Conservation (phyloP, 1,140 invertebrate genomes). For the Cyclargus thomasi region DNA sequence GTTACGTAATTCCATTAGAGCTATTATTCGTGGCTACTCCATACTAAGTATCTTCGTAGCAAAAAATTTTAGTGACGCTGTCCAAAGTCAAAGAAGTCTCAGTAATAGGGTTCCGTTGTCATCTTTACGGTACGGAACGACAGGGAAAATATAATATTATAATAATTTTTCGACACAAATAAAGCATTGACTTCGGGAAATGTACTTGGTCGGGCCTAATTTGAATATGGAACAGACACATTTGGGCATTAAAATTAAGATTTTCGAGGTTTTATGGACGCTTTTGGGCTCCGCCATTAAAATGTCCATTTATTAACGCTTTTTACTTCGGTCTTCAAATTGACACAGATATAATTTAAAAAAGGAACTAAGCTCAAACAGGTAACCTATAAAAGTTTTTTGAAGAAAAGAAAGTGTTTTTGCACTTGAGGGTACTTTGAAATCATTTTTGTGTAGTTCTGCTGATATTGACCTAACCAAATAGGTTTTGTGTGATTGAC, state of each 20-base stretch:
- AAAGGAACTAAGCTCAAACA: too few relatives aligned
- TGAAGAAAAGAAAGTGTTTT: too few relatives aligned
- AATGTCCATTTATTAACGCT: conserved; percentile 18
- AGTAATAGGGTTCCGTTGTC: neutral
- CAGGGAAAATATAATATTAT: neutral
- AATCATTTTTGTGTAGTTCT: too few relatives aligned
- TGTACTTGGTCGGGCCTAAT: conserved; percentile 28
- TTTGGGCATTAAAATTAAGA: conserved; percentile 31
- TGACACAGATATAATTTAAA: too few relatives aligned
- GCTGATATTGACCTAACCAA: too few relatives aligned
- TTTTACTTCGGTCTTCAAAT: neutral
- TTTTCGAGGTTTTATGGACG: conserved; percentile 29
- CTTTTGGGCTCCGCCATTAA: conserved; percentile 23
- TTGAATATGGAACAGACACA: conserved; percentile 37
- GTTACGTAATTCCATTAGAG: too few relatives aligned
- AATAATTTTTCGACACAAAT: conserved; percentile 20
- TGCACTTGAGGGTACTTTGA: too few relatives aligned
- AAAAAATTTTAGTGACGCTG: too few relatives aligned
- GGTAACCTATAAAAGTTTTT: too few relatives aligned
- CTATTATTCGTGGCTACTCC: too few relatives aligned
- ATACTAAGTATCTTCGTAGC: too few relatives aligned
- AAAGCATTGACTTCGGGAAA: conserved; percentile 28
- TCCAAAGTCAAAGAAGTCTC: neutral
- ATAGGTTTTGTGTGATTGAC: too few relatives aligned
- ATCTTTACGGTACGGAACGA: neutral